Percentiles rank a stretch among this genome's conserved stretches.
phyloP scores from a whole-genome alignment of 2,113 vertebrate genomes.

The Channa argus region DNA sequence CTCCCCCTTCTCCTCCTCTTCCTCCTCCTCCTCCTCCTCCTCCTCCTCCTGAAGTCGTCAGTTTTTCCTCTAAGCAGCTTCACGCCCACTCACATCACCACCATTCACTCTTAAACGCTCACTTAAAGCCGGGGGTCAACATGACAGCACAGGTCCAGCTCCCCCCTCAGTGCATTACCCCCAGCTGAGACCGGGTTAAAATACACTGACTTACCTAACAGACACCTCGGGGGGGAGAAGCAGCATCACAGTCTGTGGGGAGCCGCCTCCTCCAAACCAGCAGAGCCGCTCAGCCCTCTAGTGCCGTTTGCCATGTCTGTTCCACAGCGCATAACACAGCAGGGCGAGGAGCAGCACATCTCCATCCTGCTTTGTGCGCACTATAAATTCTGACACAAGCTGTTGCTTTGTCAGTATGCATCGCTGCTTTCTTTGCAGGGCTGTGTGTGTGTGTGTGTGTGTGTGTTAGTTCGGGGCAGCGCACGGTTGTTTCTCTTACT shows the following conservation, averaged over 20 bases:
- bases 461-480: constrained; percentile 22
- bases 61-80: constrained; percentile 7
- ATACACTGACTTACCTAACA: constrained; percentile 10
- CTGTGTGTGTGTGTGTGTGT: constrained; percentile 3
- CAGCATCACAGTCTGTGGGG: not conserved
- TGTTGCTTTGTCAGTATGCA: constrained; percentile 64
- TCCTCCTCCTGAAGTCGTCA: not conserved
- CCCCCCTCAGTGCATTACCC: too few relatives aligned
- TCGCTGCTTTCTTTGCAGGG: constrained; percentile 37
- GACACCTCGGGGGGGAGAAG: too few relatives aligned
- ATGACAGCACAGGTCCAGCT: constrained; percentile 1
- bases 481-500: constrained; percentile 35
- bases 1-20: constrained; percentile 6
- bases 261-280: not conserved
- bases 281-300: not conserved
- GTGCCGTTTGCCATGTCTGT: constrained; percentile 14
- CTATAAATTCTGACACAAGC: constrained; percentile 62
- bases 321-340: not conserved
- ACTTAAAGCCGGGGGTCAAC: constrained; percentile 6
- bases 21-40: constrained; percentile 3
- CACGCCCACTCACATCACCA: constrained; percentile 26
- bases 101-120: constrained; percentile 14
- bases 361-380: constrained; percentile 20
- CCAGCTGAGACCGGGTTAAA: constrained; percentile 12
- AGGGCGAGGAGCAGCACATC: constrained; percentile 14